Evolutionary conservation across 2,888 invertebrate genomes (phyloP), one percentile per base, ranked within the genome.

Genomic region (Andrena chrysosceles): DNA sequence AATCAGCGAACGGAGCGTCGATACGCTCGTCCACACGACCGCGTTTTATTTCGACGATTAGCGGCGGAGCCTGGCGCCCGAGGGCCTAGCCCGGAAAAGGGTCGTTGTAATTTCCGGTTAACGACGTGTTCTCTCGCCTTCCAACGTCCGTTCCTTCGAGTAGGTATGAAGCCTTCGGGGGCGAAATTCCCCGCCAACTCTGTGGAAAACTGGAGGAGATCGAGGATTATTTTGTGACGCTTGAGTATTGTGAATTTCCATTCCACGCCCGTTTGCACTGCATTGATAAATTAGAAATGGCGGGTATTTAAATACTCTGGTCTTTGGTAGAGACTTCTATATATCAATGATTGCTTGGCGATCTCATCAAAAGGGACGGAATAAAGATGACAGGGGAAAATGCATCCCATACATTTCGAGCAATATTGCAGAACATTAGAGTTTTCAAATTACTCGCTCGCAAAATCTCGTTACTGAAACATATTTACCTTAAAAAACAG

Each of bases 1-100:
- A 88, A 88, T 88, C 87, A 88, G 54, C 81, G 66, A 52, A 31
- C 35, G 16, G 49, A 7, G 42, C 48, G 72, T 56, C 68, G 75
- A 59, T 63, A 75, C 66, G 74, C 48, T 56, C 73, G 56, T 35
- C 62, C 62, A 66, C 63, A 62, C 73, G 68, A 62, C 56, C 59
- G 64, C 68, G 67, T 85, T 87, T 87, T 84, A 78, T 83, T 87
- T 78, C 74, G 77, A 70, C 84, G 77, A 87, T 87, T 85, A 87
- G 76, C 72, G 29, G 23, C 60, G 16, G 31, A 29, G 33, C 48
- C 35, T 26, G 59, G 63, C 56, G 42, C 20, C 48, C 49, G 56
- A 60, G 48, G 54, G 62, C 20, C 48, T 13, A 13, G 16, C 20
- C 42, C 8, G 59, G 70, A 77, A 80, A 82, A 80, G 59, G 69